phyloP scores from a whole-genome alignment of 2,113 vertebrate species.

The Okapia johnstoni region DNA sequence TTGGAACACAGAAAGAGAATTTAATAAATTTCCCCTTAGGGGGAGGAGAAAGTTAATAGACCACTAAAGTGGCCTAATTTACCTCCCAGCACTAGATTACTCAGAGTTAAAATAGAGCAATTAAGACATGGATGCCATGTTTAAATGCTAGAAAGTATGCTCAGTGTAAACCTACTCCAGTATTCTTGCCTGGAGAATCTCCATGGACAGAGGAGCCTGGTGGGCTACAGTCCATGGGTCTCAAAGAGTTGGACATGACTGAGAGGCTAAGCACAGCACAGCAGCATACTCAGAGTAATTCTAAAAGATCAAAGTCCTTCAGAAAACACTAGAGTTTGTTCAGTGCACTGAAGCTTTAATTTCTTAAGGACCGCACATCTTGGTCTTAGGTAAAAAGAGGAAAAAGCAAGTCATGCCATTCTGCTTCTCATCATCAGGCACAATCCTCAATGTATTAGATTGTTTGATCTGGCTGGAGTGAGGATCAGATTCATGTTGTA shows the following conservation, averaged over 20 bases:
- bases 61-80: constrained; percentile 10
- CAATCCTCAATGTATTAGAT: background rate
- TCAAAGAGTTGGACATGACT: background rate
- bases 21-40: constrained; percentile 34
- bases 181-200: background rate
- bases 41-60: constrained; percentile 50
- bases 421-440: background rate
- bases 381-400: background rate
- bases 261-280: background rate
- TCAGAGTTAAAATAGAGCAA: constrained; percentile 39
- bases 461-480: constrained; percentile 19
- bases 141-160: constrained; percentile 14
- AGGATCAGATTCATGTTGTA: background rate
- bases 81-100: constrained; percentile 43
- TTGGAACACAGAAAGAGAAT: constrained; percentile 36
- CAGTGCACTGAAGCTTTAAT: background rate
- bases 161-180: background rate
- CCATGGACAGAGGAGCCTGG: background rate
- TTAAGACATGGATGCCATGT: constrained; percentile 10
- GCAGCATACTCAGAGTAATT: background rate
- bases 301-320: background rate
- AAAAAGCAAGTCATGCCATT: background rate
- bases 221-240: background rate
- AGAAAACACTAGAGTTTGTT: background rate
- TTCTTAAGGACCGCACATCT: background rate